phyloP scores from a whole-genome alignment of 1,140 invertebrate genomes.

The Neodiprion virginianus region DNA sequence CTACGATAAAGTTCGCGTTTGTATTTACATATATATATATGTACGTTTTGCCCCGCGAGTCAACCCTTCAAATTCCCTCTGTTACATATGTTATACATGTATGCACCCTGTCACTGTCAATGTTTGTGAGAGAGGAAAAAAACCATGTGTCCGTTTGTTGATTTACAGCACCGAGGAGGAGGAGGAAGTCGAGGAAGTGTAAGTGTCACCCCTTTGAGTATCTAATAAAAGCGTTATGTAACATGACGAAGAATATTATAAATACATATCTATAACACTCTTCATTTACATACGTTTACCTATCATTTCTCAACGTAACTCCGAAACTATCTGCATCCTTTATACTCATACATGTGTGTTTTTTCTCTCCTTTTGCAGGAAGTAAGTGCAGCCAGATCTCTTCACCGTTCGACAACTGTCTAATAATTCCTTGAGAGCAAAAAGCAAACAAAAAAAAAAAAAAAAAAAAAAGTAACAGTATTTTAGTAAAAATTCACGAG shows the following conservation, averaged over 20 bases:
- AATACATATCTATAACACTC: not conserved
- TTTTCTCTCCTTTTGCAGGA: slow-evolving; percentile 50
- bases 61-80: too few species aligned
- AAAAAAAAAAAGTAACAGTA: not conserved
- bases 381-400: slow-evolving; percentile 46
- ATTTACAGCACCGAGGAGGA: slow-evolving; percentile 57
- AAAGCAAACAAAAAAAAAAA: not conserved
- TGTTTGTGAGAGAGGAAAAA: not conserved
- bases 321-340: slow-evolving; percentile 3
- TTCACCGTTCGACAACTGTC: not conserved
- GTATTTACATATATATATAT: too few species aligned
- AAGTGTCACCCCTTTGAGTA: slow-evolving; percentile 39
- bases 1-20: too few species aligned
- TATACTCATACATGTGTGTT: slow-evolving; percentile 26
- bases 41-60: too few species aligned
- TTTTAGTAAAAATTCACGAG: too few species aligned
- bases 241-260: slow-evolving; percentile 11
- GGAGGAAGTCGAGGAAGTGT: slow-evolving; percentile 59
- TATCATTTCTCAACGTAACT: not conserved
- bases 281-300: not conserved
- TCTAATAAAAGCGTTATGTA: not conserved
- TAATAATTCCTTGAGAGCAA: not conserved
- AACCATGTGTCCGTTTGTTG: slow-evolving; percentile 39
- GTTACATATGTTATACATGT: too few species aligned
- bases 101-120: too few species aligned